Percentiles rank a stretch among this genome's conserved stretches.
phyloP scores from a whole-genome alignment of 2,797 vertebrate species.

The Rhinogobio ventralis region DNA sequence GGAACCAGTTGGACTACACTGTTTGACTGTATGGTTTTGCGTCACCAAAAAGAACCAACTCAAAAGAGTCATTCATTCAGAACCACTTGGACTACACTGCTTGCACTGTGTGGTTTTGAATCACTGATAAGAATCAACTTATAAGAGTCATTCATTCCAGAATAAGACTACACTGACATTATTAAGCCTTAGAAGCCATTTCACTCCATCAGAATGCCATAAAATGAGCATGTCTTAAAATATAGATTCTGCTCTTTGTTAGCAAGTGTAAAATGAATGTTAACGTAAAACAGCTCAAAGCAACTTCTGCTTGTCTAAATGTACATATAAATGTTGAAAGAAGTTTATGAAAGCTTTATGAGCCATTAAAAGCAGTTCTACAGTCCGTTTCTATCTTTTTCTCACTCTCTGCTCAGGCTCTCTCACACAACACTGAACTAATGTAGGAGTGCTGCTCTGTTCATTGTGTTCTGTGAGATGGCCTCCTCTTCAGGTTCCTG shows the following conservation, averaged over 20 bases:
- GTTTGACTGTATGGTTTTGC: too few species aligned
- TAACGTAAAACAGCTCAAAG: neutral
- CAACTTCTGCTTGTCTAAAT: neutral
- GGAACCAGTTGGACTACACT: too few species aligned
- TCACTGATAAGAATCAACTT: neutral
- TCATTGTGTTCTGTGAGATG: slow-evolving; percentile 38
- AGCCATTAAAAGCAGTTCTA: slow-evolving; percentile 33
- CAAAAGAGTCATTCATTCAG: too few species aligned
- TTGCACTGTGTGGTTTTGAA: neutral
- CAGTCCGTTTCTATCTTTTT: slow-evolving; percentile 10
- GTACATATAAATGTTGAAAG: slow-evolving; percentile 29
- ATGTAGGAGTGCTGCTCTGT: slow-evolving; percentile 26
- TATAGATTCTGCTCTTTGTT: slow-evolving; percentile 12
- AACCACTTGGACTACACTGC: neutral
- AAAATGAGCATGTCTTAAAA: neutral
- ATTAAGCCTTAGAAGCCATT: neutral
- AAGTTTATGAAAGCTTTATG: slow-evolving; percentile 37
- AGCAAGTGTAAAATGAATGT: slow-evolving; percentile 9
- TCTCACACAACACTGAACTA: slow-evolving; percentile 14
- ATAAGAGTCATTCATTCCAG: neutral
- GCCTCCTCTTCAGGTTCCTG: slow-evolving; percentile 18
- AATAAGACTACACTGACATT: neutral
- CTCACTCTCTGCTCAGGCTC: slow-evolving; percentile 22
- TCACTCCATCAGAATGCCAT: neutral
- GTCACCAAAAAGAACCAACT: too few species aligned